Evolutionary conservation across 1,140 invertebrate species (phyloP), one percentile per base, ranked within the genome.

Genomic region (Drosophila mayri): DNA sequence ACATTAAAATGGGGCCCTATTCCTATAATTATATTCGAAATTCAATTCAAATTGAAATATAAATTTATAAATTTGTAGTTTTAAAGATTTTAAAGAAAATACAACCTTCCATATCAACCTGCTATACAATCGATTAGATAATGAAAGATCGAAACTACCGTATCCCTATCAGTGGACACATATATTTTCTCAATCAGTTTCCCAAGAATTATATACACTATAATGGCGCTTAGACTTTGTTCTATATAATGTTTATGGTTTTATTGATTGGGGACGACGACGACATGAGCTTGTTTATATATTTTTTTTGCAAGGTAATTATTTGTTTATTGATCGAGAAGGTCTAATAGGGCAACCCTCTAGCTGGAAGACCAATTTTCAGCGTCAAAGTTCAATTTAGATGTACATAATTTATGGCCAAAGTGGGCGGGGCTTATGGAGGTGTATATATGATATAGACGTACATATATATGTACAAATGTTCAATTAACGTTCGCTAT

Each of bases 331-430:
- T 52, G 47, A 47, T 10, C 66, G 55, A 6, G 9, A n/a, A n/a
- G 12, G 37, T 4, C 32, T 22, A 38, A 22, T 14, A 35, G 20
- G 20, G 28, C 28, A 38, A 16, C 14, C 38, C 28, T 25, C 40
- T 9, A 6, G 12, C 14, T n/a, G 16, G 2, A 68, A 40, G 41
- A 84, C 50, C 66, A 64, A 85, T 84, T 85, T 76, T 35, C 46
- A 64, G 61, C 79, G 79, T 88, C 83, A 86, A 88, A 86, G 83
- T 86, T 86, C 84, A 86, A 88, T 86, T 87, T 86, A 60, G 79
- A 67, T 67, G 81, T 75, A 72, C 75, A 86, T 87, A 82, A 86
- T 85, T 85, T 79, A 85, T 86, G 74, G 75, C 14, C 47, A 66
- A 49, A 68, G 72, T 61, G 62, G 54, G 63, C 49, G 74, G 44